Conservation (phyloP, 2,797 vertebrate genomes). For the Knipowitschia caucasica region DNA sequence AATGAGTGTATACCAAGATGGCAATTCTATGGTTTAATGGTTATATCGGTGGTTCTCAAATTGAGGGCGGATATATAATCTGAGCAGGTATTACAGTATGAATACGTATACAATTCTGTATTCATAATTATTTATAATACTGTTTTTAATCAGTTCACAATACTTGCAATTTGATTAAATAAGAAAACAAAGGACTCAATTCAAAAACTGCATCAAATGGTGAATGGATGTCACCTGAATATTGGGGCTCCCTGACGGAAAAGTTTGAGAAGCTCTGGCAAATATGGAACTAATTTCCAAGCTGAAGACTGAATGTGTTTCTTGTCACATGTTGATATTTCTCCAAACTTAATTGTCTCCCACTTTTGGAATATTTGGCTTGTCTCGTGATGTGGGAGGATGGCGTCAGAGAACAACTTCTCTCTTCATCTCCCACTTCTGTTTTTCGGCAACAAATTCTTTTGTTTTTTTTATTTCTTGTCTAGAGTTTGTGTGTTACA, state of each 20-base stretch:
- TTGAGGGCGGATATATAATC: too few relatives aligned
- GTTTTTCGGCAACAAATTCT: slow-evolving; percentile 22
- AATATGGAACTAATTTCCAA: slow-evolving; percentile 10
- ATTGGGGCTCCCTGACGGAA: too few relatives aligned
- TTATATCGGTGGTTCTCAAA: background rate
- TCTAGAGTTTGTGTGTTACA: background rate
- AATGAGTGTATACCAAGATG: background rate
- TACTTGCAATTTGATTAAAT: too few relatives aligned
- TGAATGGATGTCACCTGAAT: too few relatives aligned
- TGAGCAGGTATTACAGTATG: too few relatives aligned
- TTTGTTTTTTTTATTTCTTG: background rate
- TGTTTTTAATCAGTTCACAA: too few relatives aligned
- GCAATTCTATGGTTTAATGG: background rate
- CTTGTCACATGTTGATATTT: slow-evolving; percentile 41
- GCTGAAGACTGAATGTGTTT: slow-evolving; percentile 21
- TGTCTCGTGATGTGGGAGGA: slow-evolving; percentile 49
- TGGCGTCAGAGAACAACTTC: slow-evolving; percentile 41
- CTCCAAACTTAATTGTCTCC: slow-evolving; percentile 47
- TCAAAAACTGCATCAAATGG: too few relatives aligned
- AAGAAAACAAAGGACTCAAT: too few relatives aligned
- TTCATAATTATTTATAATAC: too few relatives aligned
- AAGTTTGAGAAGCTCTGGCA: too few relatives aligned
- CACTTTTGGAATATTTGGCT: slow-evolving; percentile 49
- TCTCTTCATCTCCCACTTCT: slow-evolving; percentile 49
- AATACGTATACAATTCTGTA: too few relatives aligned